These are phyloP conservation scores for Syrrhaptes paradoxus DNA, from an alignment of 2,113 vertebrate genomes.

Conservation along the genomic window DNA sequence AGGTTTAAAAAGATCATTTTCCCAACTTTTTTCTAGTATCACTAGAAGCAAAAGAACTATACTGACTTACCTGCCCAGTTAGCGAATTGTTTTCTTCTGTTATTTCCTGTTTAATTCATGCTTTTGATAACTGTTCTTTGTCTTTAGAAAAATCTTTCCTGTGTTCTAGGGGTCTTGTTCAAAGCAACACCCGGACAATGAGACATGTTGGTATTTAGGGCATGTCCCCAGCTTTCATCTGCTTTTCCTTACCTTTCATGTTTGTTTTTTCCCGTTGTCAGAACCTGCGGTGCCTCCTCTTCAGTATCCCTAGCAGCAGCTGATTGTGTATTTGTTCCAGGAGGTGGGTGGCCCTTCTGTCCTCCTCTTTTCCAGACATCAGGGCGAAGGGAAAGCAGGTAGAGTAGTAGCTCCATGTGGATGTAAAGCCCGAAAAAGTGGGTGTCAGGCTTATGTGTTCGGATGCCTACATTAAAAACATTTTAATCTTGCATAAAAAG, in stretches of 20 bases:
- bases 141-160: neutral
- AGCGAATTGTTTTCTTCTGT: neutral
- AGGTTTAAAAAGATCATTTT: neutral
- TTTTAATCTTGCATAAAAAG: neutral
- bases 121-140: neutral
- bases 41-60: neutral
- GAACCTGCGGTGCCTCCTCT: neutral
- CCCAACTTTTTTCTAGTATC: neutral
- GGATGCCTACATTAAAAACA: neutral
- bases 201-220: neutral
- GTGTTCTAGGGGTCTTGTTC: neutral
- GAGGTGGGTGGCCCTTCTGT: neutral
- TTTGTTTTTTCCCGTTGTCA: neutral
- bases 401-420: neutral
- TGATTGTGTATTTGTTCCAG: neutral
- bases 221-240: slow-evolving; percentile 12
- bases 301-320: neutral
- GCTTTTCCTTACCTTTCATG: slow-evolving; percentile 19
- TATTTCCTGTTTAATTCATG: neutral
- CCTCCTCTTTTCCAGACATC: neutral
- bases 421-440: neutral
- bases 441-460: neutral
- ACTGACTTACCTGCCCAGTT: neutral
- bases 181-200: neutral
- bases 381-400: neutral